Evolutionary conservation across 2,113 vertebrate genomes (phyloP).

Genomic region (Neomonachus schauinslandi): DNA sequence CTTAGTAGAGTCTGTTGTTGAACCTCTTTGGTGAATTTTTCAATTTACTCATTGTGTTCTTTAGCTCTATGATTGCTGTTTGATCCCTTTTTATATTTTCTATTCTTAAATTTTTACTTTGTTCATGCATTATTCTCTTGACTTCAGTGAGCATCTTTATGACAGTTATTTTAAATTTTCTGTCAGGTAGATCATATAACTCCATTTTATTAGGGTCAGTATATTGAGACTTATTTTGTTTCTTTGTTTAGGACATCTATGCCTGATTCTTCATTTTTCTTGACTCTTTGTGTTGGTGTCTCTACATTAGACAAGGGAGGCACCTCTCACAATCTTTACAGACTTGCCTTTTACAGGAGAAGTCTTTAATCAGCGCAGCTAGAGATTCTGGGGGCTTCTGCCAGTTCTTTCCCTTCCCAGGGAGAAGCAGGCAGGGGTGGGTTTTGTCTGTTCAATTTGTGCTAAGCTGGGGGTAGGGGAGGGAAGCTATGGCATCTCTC

Average conservation of each 20-base stretch:
- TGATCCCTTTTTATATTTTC: not conserved
- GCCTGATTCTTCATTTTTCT: not conserved
- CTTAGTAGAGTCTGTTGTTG: not conserved
- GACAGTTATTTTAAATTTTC: not conserved
- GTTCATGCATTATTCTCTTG: not conserved
- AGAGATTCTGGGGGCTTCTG: not conserved
- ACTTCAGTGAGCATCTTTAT: not conserved
- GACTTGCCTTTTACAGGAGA: not conserved
- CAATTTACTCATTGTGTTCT: not conserved
- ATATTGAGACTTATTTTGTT: not conserved
- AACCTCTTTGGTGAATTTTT: not conserved
- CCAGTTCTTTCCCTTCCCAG: not conserved
- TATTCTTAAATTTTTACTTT: not conserved
- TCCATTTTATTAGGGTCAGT: not conserved
- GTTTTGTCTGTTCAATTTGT: not conserved
- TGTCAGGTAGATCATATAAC: not conserved
- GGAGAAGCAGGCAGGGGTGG: not conserved
- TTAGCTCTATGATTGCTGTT: not conserved
- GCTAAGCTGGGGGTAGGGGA: not conserved
- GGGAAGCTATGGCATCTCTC: not conserved
- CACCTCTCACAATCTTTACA: not conserved
- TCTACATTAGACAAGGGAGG: not conserved
- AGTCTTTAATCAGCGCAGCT: not conserved
- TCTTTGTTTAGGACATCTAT: not conserved
- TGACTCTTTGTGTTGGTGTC: not conserved